A percentile compares a stretch with the other conserved stretches of the same genome.
Conservation (phyloP, 2,888 invertebrate species). For the Itoplectis maculator region DNA sequence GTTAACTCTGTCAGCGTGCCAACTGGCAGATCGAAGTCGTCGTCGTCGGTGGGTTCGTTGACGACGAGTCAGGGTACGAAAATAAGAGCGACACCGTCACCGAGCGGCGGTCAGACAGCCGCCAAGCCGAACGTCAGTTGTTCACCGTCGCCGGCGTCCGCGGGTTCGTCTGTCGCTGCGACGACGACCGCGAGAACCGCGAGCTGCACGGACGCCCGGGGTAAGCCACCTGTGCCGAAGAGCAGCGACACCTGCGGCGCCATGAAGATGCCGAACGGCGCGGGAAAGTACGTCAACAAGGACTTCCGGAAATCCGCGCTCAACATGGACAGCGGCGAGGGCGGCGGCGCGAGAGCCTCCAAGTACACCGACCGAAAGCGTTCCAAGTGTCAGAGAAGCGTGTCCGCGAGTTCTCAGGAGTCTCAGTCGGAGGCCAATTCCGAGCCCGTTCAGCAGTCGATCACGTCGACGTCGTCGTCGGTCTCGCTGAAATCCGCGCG, state of each 20-base stretch:
- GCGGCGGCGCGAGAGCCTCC: constrained; percentile 68
- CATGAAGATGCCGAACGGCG: constrained; percentile 74
- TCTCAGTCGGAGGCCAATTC: constrained; percentile 77
- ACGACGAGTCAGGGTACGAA: constrained; percentile 81
- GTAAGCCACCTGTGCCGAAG: constrained; percentile 85
- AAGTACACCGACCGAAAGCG: constrained; percentile 74
- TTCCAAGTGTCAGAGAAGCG: constrained; percentile 79
- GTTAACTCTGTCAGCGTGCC: constrained; percentile 77
- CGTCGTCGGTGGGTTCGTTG: constrained; percentile 78
- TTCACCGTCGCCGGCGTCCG: constrained; percentile 34
- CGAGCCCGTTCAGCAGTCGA: constrained; percentile 65
- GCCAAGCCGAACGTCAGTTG: constrained; percentile 67
- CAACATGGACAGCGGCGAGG: constrained; percentile 87
- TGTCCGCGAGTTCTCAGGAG: constrained; percentile 85
- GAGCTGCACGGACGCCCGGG: constrained; percentile 79
- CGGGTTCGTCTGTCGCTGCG: constrained; percentile 32
- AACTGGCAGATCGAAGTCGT: constrained; percentile 82
- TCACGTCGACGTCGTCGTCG: constrained; percentile 70
- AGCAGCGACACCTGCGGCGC: constrained; percentile 77
- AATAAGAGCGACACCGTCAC: constrained; percentile 76
- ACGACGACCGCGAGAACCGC: constrained; percentile 69
- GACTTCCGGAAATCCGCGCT: constrained; percentile 91
- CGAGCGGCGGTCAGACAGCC: constrained; percentile 65
- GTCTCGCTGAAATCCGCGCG: constrained; percentile 66
- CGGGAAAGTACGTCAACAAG: constrained; percentile 87